These are phyloP conservation scores for Hydraecia micacea DNA, from an alignment of 2,888 invertebrate species.

Conservation along the genomic window DNA sequence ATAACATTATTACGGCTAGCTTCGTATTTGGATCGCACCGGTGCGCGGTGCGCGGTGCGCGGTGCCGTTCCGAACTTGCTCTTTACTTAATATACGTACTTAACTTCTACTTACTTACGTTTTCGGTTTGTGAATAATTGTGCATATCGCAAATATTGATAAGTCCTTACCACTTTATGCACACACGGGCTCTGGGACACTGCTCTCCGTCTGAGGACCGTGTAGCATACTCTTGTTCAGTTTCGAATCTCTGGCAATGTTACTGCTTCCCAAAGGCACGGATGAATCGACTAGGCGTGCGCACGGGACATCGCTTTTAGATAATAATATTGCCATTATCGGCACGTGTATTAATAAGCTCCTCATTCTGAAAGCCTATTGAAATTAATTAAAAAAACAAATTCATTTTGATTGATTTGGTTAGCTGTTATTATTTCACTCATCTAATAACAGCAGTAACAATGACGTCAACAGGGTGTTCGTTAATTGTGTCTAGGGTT, in stretches of 20 bases:
- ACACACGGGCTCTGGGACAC: too few species aligned
- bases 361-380: background rate
- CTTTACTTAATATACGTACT: too few species aligned
- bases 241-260: constrained; percentile 93
- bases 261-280: constrained; percentile 88
- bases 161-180: background rate
- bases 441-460: background rate
- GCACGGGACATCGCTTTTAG: constrained; percentile 94
- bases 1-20: too few species aligned
- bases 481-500: background rate
- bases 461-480: background rate
- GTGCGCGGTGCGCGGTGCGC: too few species aligned
- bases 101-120: background rate
- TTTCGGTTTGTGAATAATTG: background rate
- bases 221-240: constrained; percentile 90
- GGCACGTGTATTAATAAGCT: background rate
- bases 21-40: background rate
- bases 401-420: too few species aligned
- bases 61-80: background rate
- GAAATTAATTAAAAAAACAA: too few species aligned
- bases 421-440: background rate
- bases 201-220: too few species aligned
- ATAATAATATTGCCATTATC: background rate
- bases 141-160: background rate
- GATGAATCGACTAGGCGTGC: constrained; percentile 94